Evolutionary conservation across 2,797 vertebrate species (phyloP).

Genomic region (Tolypeutes matacus): DNA sequence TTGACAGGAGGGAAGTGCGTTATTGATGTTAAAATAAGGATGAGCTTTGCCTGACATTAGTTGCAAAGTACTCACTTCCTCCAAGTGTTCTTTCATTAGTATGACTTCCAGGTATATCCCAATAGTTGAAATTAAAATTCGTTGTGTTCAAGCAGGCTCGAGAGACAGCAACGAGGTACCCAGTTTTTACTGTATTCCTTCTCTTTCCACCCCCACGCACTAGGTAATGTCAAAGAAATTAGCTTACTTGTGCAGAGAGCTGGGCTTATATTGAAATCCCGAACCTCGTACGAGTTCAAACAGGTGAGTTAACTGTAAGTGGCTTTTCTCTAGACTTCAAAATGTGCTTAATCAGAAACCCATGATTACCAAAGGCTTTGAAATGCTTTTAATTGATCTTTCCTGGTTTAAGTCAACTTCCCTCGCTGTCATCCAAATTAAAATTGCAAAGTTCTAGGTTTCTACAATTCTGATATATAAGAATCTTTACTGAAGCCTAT

Average conservation of each 20-base stretch:
- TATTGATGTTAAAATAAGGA: slow-evolving; percentile 45
- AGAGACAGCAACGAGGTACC: neutral
- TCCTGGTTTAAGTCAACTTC: slow-evolving; percentile 51
- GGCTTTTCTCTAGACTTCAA: slow-evolving; percentile 35
- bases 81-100: slow-evolving; percentile 56
- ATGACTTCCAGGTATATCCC: slow-evolving; percentile 47
- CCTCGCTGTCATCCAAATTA: slow-evolving; percentile 28
- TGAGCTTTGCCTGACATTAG: neutral
- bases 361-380: slow-evolving; percentile 3
- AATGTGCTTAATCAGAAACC: slow-evolving; percentile 54
- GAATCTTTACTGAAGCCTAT: slow-evolving; percentile 12
- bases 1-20: slow-evolving; percentile 27
- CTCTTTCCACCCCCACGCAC: neutral
- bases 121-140: slow-evolving; percentile 45
- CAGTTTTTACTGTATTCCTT: neutral
- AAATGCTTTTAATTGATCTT: slow-evolving; percentile 36
- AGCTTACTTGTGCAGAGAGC: slow-evolving; percentile 44
- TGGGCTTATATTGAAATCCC: slow-evolving; percentile 35
- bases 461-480: slow-evolving; percentile 23
- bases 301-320: neutral
- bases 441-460: slow-evolving; percentile 16
- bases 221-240: slow-evolving; percentile 38
- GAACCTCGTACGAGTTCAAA: slow-evolving; percentile 37
- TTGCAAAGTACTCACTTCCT: slow-evolving; percentile 47
- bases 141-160: slow-evolving; percentile 40